Conservation (phyloP, 2,888 invertebrate species). For the Pseudococcus jackbeardsleyi region DNA sequence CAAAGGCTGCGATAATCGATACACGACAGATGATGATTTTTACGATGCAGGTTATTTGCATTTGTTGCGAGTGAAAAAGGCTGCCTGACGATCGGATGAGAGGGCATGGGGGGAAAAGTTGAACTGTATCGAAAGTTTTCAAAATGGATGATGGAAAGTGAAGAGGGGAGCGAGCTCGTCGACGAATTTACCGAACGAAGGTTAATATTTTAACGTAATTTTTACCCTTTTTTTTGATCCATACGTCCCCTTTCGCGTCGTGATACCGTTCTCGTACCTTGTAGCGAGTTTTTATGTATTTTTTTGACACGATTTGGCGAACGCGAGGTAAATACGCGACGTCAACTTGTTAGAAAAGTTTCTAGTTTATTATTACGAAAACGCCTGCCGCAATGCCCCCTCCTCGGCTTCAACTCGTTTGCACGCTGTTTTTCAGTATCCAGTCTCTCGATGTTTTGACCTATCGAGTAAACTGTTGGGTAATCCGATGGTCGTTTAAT, state of each 20-base stretch:
- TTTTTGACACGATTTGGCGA: background rate
- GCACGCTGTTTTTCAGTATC: background rate
- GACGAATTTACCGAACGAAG: conserved; percentile 3
- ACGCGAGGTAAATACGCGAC: background rate
- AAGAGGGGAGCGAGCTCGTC: background rate
- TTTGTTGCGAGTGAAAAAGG: background rate
- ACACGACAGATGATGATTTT: background rate
- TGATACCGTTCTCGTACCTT: background rate
- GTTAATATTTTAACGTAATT: background rate
- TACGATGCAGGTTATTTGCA: background rate
- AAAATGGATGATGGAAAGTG: background rate
- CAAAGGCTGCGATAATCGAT: background rate
- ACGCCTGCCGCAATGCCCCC: background rate
- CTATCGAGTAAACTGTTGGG: background rate
- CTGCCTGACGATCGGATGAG: background rate
- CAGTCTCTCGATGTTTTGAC: background rate
- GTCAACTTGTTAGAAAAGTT: conserved; percentile 10
- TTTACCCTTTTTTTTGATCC: background rate
- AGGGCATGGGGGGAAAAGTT: background rate
- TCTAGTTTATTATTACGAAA: background rate
- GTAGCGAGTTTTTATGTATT: background rate
- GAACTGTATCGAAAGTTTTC: background rate
- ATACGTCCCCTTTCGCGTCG: background rate
- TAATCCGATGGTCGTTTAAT: background rate
- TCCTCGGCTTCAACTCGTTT: background rate